Evolutionary conservation across 2,797 vertebrate genomes (phyloP).

Genomic region (Oophaga sylvatica): DNA sequence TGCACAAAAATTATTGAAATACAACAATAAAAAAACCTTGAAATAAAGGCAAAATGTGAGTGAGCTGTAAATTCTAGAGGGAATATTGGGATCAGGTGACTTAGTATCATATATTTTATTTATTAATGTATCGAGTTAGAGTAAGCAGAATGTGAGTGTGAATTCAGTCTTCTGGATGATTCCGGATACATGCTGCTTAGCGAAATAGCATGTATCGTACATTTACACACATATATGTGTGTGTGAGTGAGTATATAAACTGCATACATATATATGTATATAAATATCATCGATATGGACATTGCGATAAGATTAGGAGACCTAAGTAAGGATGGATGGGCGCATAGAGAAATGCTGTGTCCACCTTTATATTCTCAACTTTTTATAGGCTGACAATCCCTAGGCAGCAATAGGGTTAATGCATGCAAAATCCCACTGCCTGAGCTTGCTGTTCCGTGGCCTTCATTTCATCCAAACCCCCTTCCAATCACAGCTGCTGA

Average conservation of each 20-base stretch:
- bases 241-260: no score
- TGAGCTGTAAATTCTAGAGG: no score
- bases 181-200: background rate
- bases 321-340: background rate
- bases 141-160: background rate
- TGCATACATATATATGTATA: no score
- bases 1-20: no score
- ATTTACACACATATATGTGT: background rate
- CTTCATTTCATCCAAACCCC: conserved; percentile 53
- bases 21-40: no score
- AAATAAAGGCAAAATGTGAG: no score
- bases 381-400: background rate
- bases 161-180: background rate
- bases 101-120: background rate
- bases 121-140: background rate
- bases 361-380: background rate
- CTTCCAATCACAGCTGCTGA: conserved; percentile 61
- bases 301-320: background rate
- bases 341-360: conserved; percentile 4
- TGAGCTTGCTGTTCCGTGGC: conserved; percentile 34
- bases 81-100: background rate
- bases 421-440: conserved; percentile 34
- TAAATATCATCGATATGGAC: background rate
- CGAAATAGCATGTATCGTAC: no score
- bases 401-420: conserved; percentile 34